Evolutionary conservation across 2,888 invertebrate species (phyloP), one percentile per base, ranked within the genome.

Genomic region (Stenichneumon culpator): DNA sequence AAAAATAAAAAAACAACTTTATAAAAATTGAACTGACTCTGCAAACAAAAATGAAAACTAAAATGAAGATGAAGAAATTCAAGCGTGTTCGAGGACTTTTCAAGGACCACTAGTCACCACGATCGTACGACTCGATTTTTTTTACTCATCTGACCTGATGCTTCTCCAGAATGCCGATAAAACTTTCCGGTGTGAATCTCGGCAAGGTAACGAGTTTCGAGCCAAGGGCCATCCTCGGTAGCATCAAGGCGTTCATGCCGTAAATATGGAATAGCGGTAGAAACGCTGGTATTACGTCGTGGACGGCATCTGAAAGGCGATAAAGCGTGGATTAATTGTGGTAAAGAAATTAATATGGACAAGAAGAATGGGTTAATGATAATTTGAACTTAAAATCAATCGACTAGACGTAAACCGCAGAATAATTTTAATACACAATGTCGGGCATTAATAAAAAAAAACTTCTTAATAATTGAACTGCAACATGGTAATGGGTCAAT

Each of bases 251-350:
- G 65, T 94, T 95, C 91, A 95, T 92, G 2, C 96, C 96, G 83
- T 95, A 96, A 52, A 95, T 95, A 88, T 96, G 96, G 88, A 95
- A 96, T 88, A 95, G 94, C 1, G 96, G 96, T 60, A 96, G 86
- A 28, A 95, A 90, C 32, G 91, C 86, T 3, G 94, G 93, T 9
- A 93, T 57, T 0, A 92, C 85, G 80, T 94, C 94, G 84, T 94
- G 93, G 70, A 75, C 84, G 3, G 86, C 83, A 6, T 87, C 94
- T 94, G 87, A 6, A 89, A 90, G 52, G 36, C 4, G 36, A 19
- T 5, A 39, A 19, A 57, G 3, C 16, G 44, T 44, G 3, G 1
- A 57, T 57, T 25, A 14, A 57, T 57, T 57, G 5, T 25, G 5
- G 57, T 57, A 25, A 11, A 5, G 5, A 32, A 28, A 32, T 32